Evolutionary conservation across 2,797 vertebrate species (phyloP), one percentile per base, ranked within the genome.

Genomic region (Acipenser ruthenus): DNA sequence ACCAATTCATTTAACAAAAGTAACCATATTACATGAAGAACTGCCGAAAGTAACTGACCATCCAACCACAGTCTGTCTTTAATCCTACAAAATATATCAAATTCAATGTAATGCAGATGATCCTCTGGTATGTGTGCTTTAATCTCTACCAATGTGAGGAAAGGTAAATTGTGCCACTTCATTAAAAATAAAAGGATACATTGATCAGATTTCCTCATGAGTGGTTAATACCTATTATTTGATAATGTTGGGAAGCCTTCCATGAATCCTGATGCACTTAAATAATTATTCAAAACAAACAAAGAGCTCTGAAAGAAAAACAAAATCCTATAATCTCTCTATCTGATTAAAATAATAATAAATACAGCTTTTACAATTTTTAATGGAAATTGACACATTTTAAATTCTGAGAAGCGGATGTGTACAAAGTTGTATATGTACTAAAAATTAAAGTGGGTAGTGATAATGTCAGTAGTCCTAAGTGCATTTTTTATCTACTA

Each of bases 211-310:
- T 85, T 86, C 77, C 73, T 84, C 83, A 85, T 84, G 80, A 85
- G 74, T 71, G 72, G 74, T 66, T 77, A 73, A 78, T 74, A 78
- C 75, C 62, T 58, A 73, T 72, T 80, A 74, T 71, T 72, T 73
- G 70, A 66, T 72, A 73, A 65, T 67, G 75, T 78, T 65, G 74
- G 63, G 79, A n/a, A 15, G 60, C 18, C 10, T 62, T 62, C 10
- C 47, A 48, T 9, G 8, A 3, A 62, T 62, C 18, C 72, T 73
- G 70, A 75, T 80, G 83, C 88, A 89, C 87, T 84, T 89, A 82
- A 87, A 87, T 89, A 86, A 90, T 89, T 90, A 87, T 89, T 85
- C 80, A 67, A 79, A 78, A 75, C 74, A 83, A 75, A 84, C 78
- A 83, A 76, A 80, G 74, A 82, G 84, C 86, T 88, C 84, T 86